A percentile compares a stretch with the other conserved stretches of the same genome.
Evolutionary conservation across 2,113 vertebrate genomes (phyloP).

Genomic region (Shinisaurus crocodilurus): DNA sequence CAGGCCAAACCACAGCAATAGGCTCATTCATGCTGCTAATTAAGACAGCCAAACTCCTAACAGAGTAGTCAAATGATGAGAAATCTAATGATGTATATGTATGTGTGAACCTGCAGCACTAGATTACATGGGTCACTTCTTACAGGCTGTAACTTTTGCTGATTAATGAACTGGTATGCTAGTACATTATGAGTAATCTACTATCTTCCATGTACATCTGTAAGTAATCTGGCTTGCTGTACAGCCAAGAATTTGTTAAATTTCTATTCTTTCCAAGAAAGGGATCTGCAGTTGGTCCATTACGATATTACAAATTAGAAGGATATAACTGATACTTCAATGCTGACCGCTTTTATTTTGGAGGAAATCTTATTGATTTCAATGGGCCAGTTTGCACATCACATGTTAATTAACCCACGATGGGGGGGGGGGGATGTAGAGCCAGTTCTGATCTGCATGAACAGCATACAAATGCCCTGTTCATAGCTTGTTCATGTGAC

Average conservation of each 20-base stretch:
- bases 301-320: background rate
- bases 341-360: background rate
- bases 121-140: background rate
- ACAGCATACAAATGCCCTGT: too few relatives aligned
- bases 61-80: background rate
- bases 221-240: background rate
- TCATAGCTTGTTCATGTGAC: too few relatives aligned
- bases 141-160: background rate
- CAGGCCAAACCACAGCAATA: background rate
- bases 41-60: background rate
- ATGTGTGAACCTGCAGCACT: background rate
- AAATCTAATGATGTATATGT: too few relatives aligned
- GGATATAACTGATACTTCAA: background rate
- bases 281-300: background rate
- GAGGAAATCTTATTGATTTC: background rate
- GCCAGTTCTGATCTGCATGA: too few relatives aligned
- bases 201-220: background rate
- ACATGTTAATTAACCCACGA: too few relatives aligned
- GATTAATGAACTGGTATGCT: background rate
- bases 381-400: too few relatives aligned
- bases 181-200: background rate
- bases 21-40: background rate
- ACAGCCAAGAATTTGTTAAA: background rate
- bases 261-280: background rate
- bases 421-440: too few relatives aligned